These are phyloP conservation scores for Nomada goodeniana DNA, from an alignment of 2,888 invertebrate genomes.

Conservation along the genomic window DNA sequence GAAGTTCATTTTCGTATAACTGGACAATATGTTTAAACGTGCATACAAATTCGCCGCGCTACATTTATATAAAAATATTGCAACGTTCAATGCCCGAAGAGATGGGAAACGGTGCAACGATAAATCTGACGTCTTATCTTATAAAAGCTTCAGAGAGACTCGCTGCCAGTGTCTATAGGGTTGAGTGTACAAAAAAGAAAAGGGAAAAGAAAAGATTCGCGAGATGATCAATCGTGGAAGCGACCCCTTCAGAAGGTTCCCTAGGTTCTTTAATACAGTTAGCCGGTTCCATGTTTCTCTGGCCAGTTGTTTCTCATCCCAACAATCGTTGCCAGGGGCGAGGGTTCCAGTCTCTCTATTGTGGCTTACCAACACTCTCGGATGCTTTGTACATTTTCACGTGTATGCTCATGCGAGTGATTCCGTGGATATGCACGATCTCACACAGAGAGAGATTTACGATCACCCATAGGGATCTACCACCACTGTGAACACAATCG, in stretches of 20 bases:
- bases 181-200: conserved; percentile 26
- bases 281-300: conserved; percentile 41
- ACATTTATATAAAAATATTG: too few relatives aligned
- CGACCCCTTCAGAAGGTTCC: conserved; percentile 33
- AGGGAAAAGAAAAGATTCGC: conserved; percentile 17
- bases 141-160: conserved; percentile 33
- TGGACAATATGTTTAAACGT: too few relatives aligned
- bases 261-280: conserved; percentile 18
- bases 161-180: conserved; percentile 4
- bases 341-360: conserved; percentile 39
- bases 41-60: too few relatives aligned
- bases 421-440: conserved; percentile 6
- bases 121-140: not conserved
- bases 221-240: conserved; percentile 58
- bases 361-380: conserved; percentile 29
- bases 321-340: conserved; percentile 58
- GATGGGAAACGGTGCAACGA: not conserved
- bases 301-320: conserved; percentile 50
- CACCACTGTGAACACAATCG: conserved; percentile 33
- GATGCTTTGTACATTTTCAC: not conserved
- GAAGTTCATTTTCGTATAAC: too few relatives aligned
- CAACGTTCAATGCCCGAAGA: too few relatives aligned
- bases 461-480: not conserved
- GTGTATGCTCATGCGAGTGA: not conserved
- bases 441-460: not conserved